phyloP scores from a whole-genome alignment of 30 jellyfish, hydroid and myxozoan species.

The Hydra vulgaris region DNA sequence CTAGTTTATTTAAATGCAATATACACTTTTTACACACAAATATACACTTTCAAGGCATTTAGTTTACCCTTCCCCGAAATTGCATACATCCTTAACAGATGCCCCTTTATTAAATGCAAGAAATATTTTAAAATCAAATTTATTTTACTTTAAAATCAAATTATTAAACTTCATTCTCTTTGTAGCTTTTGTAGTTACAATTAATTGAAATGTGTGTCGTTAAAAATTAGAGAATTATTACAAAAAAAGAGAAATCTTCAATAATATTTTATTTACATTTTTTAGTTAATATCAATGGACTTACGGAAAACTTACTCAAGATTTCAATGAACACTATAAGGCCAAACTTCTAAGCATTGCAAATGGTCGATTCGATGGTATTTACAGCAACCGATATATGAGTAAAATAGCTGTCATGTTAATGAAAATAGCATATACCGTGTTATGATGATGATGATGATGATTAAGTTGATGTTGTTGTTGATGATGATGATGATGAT shows the following conservation, averaged over 20 bases:
- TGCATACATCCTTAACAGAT: too few species aligned
- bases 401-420: background rate
- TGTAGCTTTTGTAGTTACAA: background rate
- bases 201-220: background rate
- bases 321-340: background rate
- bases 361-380: conserved; percentile 3
- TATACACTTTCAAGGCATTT: background rate
- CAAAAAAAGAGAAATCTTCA: too few species aligned
- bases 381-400: background rate
- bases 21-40: background rate
- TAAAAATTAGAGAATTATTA: too few species aligned
- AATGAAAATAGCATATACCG: background rate
- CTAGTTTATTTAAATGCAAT: background rate
- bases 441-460: too few species aligned
- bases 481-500: too few species aligned
- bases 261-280: too few species aligned
- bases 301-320: background rate
- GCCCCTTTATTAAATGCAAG: too few species aligned
- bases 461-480: background rate
- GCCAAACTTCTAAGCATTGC: conserved; percentile 1
- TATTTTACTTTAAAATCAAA: too few species aligned
- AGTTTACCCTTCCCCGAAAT: too few species aligned
- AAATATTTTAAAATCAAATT: too few species aligned
- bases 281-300: background rate
- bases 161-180: too few species aligned